These are phyloP conservation scores for Scaptomyza reducta DNA, from an alignment of 2,888 invertebrate species.

Conservation along the genomic window DNA sequence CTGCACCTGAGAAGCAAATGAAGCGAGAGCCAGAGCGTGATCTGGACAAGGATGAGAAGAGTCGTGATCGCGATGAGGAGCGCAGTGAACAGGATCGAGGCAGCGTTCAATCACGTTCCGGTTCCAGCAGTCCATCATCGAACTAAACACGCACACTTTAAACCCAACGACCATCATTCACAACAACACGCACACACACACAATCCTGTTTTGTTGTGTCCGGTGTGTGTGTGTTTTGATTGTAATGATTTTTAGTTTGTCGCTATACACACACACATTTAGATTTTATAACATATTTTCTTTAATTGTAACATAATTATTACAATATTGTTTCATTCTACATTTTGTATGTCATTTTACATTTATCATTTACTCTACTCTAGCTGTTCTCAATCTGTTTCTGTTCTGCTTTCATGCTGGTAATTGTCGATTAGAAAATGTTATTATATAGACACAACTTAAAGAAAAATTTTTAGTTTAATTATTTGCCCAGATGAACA, in stretches of 20 bases:
- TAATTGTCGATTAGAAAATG: conserved; percentile 68
- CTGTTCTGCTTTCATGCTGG: conserved; percentile 41
- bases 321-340: conserved; percentile 58
- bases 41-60: conserved; percentile 83
- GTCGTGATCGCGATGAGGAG: conserved; percentile 72
- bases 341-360: conserved; percentile 36
- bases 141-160: conserved; percentile 83
- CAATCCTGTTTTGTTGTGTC: conserved; percentile 16
- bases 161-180: conserved; percentile 41
- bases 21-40: conserved; percentile 50
- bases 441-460: conserved; percentile 71
- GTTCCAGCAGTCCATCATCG: conserved; percentile 91
- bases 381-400: conserved; percentile 43
- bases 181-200: conserved; percentile 18
- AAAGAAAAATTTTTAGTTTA: conserved; percentile 72
- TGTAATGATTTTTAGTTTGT: conserved; percentile 63
- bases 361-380: conserved; percentile 2
- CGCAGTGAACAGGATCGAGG: conserved; percentile 84
- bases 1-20: conserved; percentile 47
- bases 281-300: conserved; percentile 58
- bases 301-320: conserved; percentile 71
- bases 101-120: conserved; percentile 91
- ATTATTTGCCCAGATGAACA: conserved; percentile 55
- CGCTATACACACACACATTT: conserved; percentile 49
- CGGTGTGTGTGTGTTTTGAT: conserved; percentile 22